Conservation (phyloP, 2,888 invertebrate species). For the Diachrysia chrysitis region DNA sequence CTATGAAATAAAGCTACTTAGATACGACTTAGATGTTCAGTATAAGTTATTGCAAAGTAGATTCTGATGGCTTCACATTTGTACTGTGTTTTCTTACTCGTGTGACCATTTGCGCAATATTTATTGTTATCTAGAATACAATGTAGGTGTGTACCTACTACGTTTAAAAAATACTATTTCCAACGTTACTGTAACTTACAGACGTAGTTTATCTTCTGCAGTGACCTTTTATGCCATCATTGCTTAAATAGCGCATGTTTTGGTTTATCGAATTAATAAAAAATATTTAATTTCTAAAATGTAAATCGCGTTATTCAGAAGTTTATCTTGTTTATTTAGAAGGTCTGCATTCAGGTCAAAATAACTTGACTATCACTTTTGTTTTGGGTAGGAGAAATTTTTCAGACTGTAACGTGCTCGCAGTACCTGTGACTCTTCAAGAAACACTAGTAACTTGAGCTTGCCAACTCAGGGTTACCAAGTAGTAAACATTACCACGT, state of each 20-base stretch:
- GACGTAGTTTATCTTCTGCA: neutral
- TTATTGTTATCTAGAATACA: neutral
- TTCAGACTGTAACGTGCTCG: too few relatives aligned
- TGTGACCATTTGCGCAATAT: neutral
- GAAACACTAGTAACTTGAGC: too few relatives aligned
- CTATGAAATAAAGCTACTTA: constrained; percentile 15
- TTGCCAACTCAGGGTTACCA: too few relatives aligned
- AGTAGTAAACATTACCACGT: too few relatives aligned
- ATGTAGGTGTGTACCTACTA: neutral
- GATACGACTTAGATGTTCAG: constrained; percentile 6
- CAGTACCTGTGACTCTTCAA: too few relatives aligned
- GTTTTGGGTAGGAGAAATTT: too few relatives aligned
- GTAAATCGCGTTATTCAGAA: too few relatives aligned
- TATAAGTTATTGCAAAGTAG: neutral
- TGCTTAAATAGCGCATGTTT: neutral
- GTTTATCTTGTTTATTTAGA: too few relatives aligned
- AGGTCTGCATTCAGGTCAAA: too few relatives aligned
- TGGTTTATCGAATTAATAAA: neutral
- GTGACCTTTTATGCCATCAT: neutral
- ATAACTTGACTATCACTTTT: too few relatives aligned
- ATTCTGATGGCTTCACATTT: neutral
- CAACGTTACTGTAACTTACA: too few relatives aligned
- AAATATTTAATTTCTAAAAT: too few relatives aligned
- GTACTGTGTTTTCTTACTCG: neutral
- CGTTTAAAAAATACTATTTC: neutral